A percentile compares a stretch with the other conserved stretches of the same genome.
These are phyloP conservation scores for Morone saxatilis DNA, from an alignment of 2,113 vertebrate species.

Conservation along the genomic window DNA sequence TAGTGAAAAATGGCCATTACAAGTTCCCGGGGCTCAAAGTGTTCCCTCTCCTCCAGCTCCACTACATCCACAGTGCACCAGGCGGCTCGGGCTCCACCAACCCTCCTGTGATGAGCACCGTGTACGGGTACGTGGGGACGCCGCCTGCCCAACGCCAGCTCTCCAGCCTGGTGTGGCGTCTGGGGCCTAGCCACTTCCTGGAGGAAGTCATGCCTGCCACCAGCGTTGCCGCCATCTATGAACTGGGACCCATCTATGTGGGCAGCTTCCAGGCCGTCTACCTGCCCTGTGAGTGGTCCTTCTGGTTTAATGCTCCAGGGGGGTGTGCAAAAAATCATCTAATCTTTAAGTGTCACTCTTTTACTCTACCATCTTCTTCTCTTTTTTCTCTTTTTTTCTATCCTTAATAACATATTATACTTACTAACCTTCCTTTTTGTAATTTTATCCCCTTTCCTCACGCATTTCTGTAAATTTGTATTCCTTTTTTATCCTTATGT, in stretches of 20 bases:
- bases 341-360: background rate
- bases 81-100: slow-evolving; percentile 95
- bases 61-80: slow-evolving; percentile 94
- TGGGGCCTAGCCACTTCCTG: slow-evolving; percentile 95
- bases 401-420: too few species aligned
- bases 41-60: slow-evolving; percentile 85
- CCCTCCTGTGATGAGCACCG: slow-evolving; percentile 94
- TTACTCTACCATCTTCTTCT: background rate
- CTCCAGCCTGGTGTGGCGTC: slow-evolving; percentile 93
- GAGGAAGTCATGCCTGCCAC: slow-evolving; percentile 94
- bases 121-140: slow-evolving; percentile 93
- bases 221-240: slow-evolving; percentile 90
- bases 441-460: background rate
- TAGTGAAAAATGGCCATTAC: background rate
- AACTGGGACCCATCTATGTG: slow-evolving; percentile 94
- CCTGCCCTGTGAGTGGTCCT: slow-evolving; percentile 89
- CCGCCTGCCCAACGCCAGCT: slow-evolving; percentile 95
- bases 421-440: background rate
- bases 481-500: background rate
- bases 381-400: background rate
- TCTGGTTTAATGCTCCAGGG: background rate
- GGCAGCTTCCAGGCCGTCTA: slow-evolving; percentile 97
- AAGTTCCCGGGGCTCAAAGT: background rate
- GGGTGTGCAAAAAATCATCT: background rate
- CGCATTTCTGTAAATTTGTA: background rate